Evolutionary conservation across 64 coral and sea anemone genomes (phyloP).

Genomic region (Anthopleura sola): DNA sequence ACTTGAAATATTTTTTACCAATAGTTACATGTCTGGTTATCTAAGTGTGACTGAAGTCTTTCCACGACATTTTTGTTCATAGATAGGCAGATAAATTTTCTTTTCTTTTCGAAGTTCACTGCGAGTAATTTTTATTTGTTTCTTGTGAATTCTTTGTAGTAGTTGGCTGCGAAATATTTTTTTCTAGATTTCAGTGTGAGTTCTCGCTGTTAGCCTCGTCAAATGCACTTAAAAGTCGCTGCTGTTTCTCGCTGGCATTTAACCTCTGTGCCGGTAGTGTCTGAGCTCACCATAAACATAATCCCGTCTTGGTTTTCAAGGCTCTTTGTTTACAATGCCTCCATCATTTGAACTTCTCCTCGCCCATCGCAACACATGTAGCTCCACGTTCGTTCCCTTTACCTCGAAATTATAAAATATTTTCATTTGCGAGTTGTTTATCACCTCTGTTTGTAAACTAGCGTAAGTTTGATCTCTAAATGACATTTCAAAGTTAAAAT

Average conservation of each 20-base stretch:
- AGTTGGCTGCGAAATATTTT: neutral
- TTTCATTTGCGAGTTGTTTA: no score
- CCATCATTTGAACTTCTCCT: neutral
- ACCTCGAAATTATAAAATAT: neutral
- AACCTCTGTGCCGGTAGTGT: neutral
- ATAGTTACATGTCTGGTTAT: neutral
- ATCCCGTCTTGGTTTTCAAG: neutral
- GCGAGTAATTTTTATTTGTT: neutral
- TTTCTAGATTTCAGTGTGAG: neutral
- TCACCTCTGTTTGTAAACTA: no score
- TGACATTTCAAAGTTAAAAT: neutral
- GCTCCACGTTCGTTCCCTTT: neutral
- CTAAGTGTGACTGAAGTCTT: no score
- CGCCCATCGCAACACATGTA: neutral
- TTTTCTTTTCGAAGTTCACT: no score
- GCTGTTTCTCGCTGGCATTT: neutral
- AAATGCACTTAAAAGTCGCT: neutral
- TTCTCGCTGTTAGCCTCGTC: neutral
- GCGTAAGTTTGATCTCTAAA: no score
- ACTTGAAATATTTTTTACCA: neutral
- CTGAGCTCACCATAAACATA: neutral
- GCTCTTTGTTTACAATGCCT: neutral
- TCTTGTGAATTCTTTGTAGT: no score
- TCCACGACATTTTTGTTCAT: no score
- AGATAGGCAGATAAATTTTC: no score